Evolutionary conservation across 2,113 vertebrate genomes (phyloP).

Genomic region (Sminthopsis crassicaudata): DNA sequence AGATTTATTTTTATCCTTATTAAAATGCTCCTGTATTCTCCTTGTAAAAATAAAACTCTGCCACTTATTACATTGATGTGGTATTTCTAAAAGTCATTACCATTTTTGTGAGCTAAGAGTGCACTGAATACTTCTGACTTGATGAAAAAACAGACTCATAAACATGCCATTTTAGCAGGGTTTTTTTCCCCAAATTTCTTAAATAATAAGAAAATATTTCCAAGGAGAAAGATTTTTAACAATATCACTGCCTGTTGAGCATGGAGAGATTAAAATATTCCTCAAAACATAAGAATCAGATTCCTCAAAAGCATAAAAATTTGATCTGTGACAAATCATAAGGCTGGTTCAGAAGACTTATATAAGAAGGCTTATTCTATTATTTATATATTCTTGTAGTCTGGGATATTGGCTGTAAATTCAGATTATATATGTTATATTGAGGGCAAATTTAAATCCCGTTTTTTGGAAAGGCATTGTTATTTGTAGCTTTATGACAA

Average conservation of each 20-base stretch:
- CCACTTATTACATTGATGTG: slow-evolving; percentile 62
- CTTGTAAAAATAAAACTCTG: slow-evolving; percentile 59
- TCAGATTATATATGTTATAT: not conserved
- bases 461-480: not conserved
- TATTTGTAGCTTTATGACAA: not conserved
- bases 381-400: not conserved
- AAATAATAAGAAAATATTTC: slow-evolving; percentile 13
- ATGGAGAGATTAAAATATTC: slow-evolving; percentile 30
- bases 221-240: slow-evolving; percentile 35
- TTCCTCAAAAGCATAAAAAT: slow-evolving; percentile 38
- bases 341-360: not conserved
- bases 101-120: slow-evolving; percentile 62
- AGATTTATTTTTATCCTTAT: slow-evolving; percentile 63
- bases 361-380: not conserved
- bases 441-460: not conserved
- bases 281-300: too few species aligned
- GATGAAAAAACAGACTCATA: slow-evolving; percentile 69
- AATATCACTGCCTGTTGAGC: not conserved
- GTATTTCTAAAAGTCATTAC: slow-evolving; percentile 70
- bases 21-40: not conserved
- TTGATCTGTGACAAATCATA: slow-evolving; percentile 42
- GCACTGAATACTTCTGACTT: slow-evolving; percentile 58
- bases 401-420: not conserved
- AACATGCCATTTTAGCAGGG: slow-evolving; percentile 36
- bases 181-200: slow-evolving; percentile 51